Conservation (phyloP, 2,888 invertebrate genomes). For the Scaptomyza reducta region DNA sequence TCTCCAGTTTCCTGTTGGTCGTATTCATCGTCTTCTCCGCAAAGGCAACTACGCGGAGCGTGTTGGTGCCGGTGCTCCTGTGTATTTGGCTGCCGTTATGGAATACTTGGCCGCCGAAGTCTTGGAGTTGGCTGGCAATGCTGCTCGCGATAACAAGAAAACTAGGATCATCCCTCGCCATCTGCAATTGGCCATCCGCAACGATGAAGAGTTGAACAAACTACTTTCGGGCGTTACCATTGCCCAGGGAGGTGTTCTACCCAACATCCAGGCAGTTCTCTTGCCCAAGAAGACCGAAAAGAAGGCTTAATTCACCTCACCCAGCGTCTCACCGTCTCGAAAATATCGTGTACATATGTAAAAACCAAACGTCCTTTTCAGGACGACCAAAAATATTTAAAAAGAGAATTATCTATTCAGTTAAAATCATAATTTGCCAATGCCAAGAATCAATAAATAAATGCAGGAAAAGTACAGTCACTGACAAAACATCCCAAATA, state of each 20-base stretch:
- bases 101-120: constrained; percentile 89
- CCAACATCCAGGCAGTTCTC: constrained; percentile 90
- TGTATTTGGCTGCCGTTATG: constrained; percentile 86
- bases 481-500: too few relatives aligned
- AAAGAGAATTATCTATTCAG: neutral
- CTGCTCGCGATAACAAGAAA: constrained; percentile 89
- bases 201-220: constrained; percentile 93
- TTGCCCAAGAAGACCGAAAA: constrained; percentile 86
- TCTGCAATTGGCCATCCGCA: constrained; percentile 91
- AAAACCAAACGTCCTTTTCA: constrained; percentile 8
- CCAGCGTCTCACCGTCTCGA: too few relatives aligned
- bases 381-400: constrained; percentile 10
- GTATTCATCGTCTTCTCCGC: constrained; percentile 86
- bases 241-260: constrained; percentile 92
- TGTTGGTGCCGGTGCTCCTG: constrained; percentile 85
- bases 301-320: neutral
- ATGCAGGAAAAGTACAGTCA: too few relatives aligned
- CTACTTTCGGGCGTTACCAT: constrained; percentile 85
- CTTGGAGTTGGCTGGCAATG: constrained; percentile 87
- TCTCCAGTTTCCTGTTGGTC: constrained; percentile 86
- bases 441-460: too few relatives aligned
- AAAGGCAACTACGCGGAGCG: constrained; percentile 86
- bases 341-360: neutral
- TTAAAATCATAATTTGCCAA: too few relatives aligned
- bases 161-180: constrained; percentile 91